Percentiles rank a stretch among this genome's conserved stretches.
These are phyloP conservation scores for Myotis davidii DNA, from an alignment of 2,113 vertebrate species.

Conservation along the genomic window DNA sequence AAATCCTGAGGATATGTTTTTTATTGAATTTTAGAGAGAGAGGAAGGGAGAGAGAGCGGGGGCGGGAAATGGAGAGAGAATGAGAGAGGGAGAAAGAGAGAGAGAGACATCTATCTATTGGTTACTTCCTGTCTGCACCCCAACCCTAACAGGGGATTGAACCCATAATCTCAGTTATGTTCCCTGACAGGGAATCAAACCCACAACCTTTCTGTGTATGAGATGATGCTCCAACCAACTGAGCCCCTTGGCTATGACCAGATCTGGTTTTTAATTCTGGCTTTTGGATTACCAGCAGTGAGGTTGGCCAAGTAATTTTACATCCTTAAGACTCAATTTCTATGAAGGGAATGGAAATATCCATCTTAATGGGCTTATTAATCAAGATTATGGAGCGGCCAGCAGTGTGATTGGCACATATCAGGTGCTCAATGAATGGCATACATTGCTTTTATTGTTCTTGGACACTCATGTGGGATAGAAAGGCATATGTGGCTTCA, in stretches of 20 bases:
- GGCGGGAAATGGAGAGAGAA: too few relatives aligned
- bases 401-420: neutral
- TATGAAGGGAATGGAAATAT: neutral
- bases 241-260: neutral
- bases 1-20: too few relatives aligned
- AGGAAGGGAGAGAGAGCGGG: too few relatives aligned
- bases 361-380: neutral
- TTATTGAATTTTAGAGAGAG: too few relatives aligned
- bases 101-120: too few relatives aligned
- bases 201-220: too few relatives aligned
- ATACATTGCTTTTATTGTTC: neutral
- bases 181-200: too few relatives aligned
- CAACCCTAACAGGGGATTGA: too few relatives aligned
- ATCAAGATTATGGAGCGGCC: neutral
- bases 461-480: neutral
- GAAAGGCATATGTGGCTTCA: neutral
- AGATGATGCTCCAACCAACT: too few relatives aligned
- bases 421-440: neutral
- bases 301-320: neutral
- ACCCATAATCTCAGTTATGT: too few relatives aligned
- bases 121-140: too few relatives aligned
- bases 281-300: neutral
- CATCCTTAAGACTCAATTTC: neutral
- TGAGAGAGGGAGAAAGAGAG: too few relatives aligned
- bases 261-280: neutral